Evolutionary conservation across 2,888 invertebrate genomes (phyloP), one percentile per base, ranked within the genome.

Genomic region (Thumatha senex): DNA sequence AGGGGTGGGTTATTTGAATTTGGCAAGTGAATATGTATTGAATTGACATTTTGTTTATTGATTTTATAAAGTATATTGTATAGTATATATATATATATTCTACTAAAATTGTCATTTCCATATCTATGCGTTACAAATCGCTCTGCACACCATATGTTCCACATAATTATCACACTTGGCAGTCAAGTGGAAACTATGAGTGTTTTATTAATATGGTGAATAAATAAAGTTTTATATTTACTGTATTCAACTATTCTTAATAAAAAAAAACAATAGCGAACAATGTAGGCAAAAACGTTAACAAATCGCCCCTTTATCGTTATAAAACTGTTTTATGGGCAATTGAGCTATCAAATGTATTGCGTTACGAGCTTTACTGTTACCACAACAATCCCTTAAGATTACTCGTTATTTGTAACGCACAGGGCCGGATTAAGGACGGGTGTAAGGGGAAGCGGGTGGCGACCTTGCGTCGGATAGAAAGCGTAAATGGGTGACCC

Each of bases 291-390:
- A 43, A 10, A 8, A 35, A 13, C 10, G 12, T 9, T 35, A 24
- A 35, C 10, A 29, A 51, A 51, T 15, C 30, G 33, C 33, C 30
- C 14, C 42, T 29, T 39, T 39, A 46, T 46, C 34, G 46, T 55
- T 55, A 44, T 55, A 54, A 48, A 61, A 50, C 15, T 40, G 15
- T 65, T 44, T 61, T 53, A 52, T 46, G 48, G 57, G 7, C 48
- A 38, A 56, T 53, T 50, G 52, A 48, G 57, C 48, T 46, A 48
- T 49, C 34, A 52, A 48, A 61, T 65, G 48, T 43, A 46, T 60
- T 61, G 53, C 33, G 18, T 31, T 35, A 12, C 10, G 39, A 43
- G 38, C 15, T 47, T 47, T 43, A 46, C 47, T 46, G 46, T 42
- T 40, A 40, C 31, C 1, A 10, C 33, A 64, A 43, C 38, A 56